Percentiles rank a stretch among this genome's conserved stretches.
These are phyloP conservation scores for Corythornis cristatus DNA, from an alignment of 2,113 vertebrate genomes.

Conservation along the genomic window DNA sequence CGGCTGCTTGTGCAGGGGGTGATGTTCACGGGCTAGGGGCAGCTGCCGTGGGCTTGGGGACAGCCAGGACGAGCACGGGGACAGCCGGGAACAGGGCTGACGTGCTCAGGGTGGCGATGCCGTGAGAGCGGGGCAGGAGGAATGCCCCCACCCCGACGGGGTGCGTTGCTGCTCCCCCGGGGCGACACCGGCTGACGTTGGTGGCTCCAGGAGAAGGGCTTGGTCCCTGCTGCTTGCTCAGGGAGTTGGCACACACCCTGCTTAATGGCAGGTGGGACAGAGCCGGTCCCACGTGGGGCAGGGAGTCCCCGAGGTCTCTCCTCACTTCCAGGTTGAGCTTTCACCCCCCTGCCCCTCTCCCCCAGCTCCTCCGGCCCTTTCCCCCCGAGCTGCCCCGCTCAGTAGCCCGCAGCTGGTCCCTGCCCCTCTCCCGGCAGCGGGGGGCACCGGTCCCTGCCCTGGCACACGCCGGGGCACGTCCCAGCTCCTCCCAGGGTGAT, in stretches of 20 bases:
- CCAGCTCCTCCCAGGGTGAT: neutral
- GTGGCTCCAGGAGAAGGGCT: slow-evolving; percentile 32
- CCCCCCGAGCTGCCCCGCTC: accelerated
- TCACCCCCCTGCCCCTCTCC: neutral
- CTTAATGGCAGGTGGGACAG: neutral
- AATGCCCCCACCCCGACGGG: neutral
- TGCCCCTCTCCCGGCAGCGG: neutral
- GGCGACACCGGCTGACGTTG: neutral
- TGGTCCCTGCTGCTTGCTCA: slow-evolving; percentile 33
- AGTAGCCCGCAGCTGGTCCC: accelerated
- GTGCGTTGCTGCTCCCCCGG: neutral
- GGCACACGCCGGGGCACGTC: accelerated
- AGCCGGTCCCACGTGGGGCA: neutral
- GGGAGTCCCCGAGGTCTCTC: neutral
- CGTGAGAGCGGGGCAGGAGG: neutral
- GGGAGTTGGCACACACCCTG: slow-evolving; percentile 17
- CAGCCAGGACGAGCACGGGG: accelerated
- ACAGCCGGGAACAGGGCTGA: neutral
- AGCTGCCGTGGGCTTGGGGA: neutral
- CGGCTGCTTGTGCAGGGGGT: neutral
- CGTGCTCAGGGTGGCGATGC: accelerated
- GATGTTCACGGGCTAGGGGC: too few relatives aligned
- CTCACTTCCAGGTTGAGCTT: neutral
- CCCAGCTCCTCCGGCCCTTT: neutral
- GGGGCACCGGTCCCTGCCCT: neutral